Evolutionary conservation across 2,797 vertebrate genomes (phyloP).

Genomic region (Xerus rutilus): DNA sequence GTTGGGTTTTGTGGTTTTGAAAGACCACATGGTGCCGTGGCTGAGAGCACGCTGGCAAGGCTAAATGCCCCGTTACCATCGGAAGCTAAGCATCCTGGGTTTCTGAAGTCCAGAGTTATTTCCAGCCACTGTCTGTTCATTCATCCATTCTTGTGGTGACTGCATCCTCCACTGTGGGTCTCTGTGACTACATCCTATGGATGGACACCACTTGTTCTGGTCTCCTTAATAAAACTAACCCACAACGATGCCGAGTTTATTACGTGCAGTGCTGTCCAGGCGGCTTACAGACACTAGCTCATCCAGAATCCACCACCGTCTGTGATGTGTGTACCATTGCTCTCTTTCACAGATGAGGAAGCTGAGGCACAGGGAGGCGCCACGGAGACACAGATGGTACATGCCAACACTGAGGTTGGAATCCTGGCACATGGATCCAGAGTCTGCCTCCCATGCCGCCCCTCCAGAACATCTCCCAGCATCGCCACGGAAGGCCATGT

Average conservation of each 20-base stretch:
- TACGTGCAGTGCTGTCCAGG: background rate
- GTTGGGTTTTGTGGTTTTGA: background rate
- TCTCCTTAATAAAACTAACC: background rate
- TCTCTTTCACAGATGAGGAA: background rate
- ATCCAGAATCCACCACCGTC: background rate
- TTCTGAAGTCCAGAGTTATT: background rate
- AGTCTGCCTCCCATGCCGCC: background rate
- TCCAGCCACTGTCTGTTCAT: background rate
- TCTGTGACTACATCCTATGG: background rate
- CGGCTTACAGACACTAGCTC: background rate
- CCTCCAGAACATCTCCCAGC: background rate
- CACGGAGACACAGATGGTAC: background rate
- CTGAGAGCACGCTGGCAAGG: background rate
- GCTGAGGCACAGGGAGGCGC: background rate
- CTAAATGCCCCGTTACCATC: background rate
- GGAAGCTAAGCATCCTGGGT: background rate
- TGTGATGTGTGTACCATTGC: background rate
- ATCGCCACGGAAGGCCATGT: background rate
- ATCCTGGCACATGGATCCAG: background rate
- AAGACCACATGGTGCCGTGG: background rate
- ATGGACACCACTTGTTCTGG: background rate
- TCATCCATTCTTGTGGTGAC: background rate
- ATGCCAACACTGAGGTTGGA: background rate
- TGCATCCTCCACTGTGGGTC: too few relatives aligned
- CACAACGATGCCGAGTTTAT: too few relatives aligned